phyloP scores from a whole-genome alignment of 2,797 vertebrate species.

The Parauchenoglanis punctatus region DNA sequence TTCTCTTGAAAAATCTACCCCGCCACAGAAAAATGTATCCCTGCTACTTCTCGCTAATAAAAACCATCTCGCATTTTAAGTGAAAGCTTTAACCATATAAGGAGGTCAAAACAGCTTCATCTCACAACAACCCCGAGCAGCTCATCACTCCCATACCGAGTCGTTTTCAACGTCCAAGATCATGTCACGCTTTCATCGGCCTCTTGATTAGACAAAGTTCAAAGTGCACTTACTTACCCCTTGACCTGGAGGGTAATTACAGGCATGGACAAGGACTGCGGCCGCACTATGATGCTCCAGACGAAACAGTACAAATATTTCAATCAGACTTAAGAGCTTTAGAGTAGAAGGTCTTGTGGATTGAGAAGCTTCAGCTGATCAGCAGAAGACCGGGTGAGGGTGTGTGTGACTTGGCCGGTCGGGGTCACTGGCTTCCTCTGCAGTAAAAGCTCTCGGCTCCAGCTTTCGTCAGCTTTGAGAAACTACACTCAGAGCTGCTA shows the following conservation, averaged over 20 bases:
- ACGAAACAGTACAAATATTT: neutral
- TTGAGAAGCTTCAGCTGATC: constrained; percentile 21
- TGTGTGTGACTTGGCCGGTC: constrained; percentile 22
- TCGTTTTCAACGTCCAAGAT: constrained; percentile 5
- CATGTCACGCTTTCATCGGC: constrained; percentile 8
- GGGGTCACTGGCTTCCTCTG: constrained; percentile 26
- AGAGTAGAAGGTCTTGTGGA: neutral
- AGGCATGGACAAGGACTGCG: constrained; percentile 43
- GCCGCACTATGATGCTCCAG: constrained; percentile 6
- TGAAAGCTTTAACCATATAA: constrained; percentile 28
- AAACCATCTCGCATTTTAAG: constrained; percentile 3
- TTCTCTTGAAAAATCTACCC: constrained; percentile 11
- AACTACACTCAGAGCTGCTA: constrained; percentile 30
- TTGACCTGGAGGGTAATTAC: constrained; percentile 54
- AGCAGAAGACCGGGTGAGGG: constrained; percentile 7
- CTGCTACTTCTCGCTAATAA: neutral
- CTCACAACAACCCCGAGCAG: neutral
- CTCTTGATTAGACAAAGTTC: constrained; percentile 38
- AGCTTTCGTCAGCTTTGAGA: constrained; percentile 38
- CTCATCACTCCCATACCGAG: neutral
- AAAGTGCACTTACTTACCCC: constrained; percentile 52
- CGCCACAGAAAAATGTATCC: constrained; percentile 22
- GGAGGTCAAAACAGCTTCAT: constrained; percentile 11
- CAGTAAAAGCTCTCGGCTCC: constrained; percentile 40
- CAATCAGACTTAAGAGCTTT: neutral